These are phyloP conservation scores for Thamnophis elegans DNA, from an alignment of 2,797 vertebrate species.

Conservation along the genomic window DNA sequence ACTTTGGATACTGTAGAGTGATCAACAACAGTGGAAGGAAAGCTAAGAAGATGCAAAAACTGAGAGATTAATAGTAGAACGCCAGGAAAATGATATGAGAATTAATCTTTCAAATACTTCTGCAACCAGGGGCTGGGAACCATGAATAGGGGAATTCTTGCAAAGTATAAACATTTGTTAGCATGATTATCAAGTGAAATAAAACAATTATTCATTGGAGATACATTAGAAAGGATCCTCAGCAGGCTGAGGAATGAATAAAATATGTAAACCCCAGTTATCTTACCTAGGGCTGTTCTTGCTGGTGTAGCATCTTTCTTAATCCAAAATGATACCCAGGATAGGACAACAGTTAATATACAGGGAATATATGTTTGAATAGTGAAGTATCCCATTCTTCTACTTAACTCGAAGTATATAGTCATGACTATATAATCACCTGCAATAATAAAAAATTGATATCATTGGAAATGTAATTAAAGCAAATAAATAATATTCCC, in stretches of 20 bases:
- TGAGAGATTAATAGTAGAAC: background rate
- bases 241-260: background rate
- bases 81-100: background rate
- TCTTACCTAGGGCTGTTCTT: constrained; percentile 90
- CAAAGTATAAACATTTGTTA: background rate
- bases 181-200: background rate
- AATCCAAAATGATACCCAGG: constrained; percentile 98
- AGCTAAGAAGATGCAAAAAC: background rate
- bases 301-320: constrained; percentile 96
- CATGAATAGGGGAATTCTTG: background rate
- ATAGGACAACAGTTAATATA: constrained; percentile 93
- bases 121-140: background rate
- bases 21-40: background rate
- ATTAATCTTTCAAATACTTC: background rate
- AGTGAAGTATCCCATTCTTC: constrained; percentile 98
- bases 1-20: background rate
- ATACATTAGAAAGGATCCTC: background rate
- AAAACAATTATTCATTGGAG: background rate
- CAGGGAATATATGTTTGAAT: constrained; percentile 98
- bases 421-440: constrained; percentile 97
- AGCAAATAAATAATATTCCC: background rate
- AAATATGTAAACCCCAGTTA: background rate
- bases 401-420: constrained; percentile 92
- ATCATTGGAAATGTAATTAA: background rate
- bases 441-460: constrained; percentile 61